A percentile compares a stretch with the other conserved stretches of the same genome.
These are phyloP conservation scores for Amyelois transitella DNA, from an alignment of 1,140 invertebrate genomes.

Conservation along the genomic window DNA sequence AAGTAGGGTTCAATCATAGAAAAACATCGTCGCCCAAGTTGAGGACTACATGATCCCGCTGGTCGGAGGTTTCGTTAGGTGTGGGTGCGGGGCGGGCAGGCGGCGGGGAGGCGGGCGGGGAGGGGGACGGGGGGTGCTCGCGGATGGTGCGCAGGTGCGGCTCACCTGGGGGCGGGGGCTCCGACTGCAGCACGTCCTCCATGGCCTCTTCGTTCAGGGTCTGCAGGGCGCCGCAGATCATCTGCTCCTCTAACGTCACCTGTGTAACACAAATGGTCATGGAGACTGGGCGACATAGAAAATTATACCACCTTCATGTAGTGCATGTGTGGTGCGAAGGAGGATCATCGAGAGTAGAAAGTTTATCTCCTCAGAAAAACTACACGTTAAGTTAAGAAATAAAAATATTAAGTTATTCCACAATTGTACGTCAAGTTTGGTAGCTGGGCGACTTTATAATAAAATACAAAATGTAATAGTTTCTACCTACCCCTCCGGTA, in stretches of 20 bases:
- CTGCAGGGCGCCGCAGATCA: conserved; percentile 94
- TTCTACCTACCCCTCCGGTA: too few species aligned
- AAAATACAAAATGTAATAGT: too few species aligned
- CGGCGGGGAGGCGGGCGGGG: conserved; percentile 8
- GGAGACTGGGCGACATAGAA: too few species aligned
- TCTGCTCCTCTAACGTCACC: conserved; percentile 94
- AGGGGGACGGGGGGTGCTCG: conserved; percentile 25
- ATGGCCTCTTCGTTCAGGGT: conserved; percentile 93
- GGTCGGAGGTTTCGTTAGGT: neutral
- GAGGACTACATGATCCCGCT: conserved; percentile 37
- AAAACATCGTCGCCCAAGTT: conserved; percentile 50
- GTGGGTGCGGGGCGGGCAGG: neutral
- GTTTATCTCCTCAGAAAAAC: too few species aligned
- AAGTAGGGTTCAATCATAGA: conserved; percentile 17
- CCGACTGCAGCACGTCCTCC: conserved; percentile 85
- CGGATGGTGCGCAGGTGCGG: conserved; percentile 51
- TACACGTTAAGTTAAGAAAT: too few species aligned
- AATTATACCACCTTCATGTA: too few species aligned
- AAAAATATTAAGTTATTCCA: too few species aligned
- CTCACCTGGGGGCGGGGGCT: conserved; percentile 68
- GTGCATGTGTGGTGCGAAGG: too few species aligned
- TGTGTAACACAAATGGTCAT: conserved; percentile 39
- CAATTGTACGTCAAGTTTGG: too few species aligned
- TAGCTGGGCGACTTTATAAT: too few species aligned
- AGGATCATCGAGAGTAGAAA: too few species aligned